Evolutionary conservation across 1,140 invertebrate species (phyloP).

Genomic region (Hydropsyche tenuis): DNA sequence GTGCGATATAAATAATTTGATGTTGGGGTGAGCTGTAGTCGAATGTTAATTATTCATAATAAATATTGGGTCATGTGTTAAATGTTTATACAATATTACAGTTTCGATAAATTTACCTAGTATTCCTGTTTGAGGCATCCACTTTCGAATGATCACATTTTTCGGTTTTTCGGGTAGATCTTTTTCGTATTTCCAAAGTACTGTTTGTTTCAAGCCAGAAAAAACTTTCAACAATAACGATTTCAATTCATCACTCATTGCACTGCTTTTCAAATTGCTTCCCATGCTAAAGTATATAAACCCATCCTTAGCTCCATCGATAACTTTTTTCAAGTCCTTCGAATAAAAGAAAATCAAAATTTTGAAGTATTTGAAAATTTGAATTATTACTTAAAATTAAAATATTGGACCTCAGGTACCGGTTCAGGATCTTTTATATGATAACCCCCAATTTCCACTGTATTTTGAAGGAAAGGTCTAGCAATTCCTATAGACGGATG

Average conservation of each 20-base stretch:
- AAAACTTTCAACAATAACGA: conserved; percentile 63
- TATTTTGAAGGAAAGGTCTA: conserved; percentile 59
- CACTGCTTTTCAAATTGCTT: conserved; percentile 63
- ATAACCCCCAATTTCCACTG: conserved; percentile 66
- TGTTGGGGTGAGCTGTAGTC: conserved; percentile 51
- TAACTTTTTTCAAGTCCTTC: conserved; percentile 61
- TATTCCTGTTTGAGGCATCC: conserved; percentile 75
- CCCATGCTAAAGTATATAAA: conserved; percentile 72
- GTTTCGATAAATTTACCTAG: too few relatives aligned
- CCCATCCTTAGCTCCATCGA: conserved; percentile 65
- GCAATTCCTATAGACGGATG: conserved; percentile 60
- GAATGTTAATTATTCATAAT: background rate
- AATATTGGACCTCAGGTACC: background rate
- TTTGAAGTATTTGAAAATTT: background rate
- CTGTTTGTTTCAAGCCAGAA: conserved; percentile 63
- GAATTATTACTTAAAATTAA: background rate
- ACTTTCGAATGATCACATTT: conserved; percentile 70
- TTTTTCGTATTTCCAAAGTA: conserved; percentile 74
- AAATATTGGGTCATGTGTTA: too few relatives aligned
- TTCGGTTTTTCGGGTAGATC: conserved; percentile 60
- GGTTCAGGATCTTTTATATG: conserved; percentile 55
- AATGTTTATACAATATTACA: too few relatives aligned
- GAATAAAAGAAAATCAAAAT: background rate
- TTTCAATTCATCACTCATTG: conserved; percentile 59
- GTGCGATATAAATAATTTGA: conserved; percentile 61